phyloP scores from a whole-genome alignment of 2,797 vertebrate species.

The Bufotes viridis region DNA sequence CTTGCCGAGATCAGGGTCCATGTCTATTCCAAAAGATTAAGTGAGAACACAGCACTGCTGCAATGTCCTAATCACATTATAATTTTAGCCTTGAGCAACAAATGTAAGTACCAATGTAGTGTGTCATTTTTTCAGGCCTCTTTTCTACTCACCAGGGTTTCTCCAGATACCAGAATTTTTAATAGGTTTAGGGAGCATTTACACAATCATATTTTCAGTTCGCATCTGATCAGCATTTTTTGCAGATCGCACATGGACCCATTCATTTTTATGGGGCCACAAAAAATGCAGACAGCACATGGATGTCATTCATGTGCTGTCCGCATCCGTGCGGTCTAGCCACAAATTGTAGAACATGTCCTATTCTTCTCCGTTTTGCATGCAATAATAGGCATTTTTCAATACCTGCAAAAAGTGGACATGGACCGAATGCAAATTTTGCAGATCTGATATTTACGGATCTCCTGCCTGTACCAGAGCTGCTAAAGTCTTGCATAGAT shows the following conservation, averaged over 20 bases:
- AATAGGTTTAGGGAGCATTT: not conserved
- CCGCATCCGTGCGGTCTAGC: too few relatives aligned
- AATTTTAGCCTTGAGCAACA: slow-evolving; percentile 3
- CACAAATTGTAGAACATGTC: too few relatives aligned
- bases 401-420: too few relatives aligned
- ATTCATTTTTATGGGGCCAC: too few relatives aligned
- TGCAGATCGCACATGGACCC: not conserved
- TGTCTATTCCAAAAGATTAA: slow-evolving; percentile 33
- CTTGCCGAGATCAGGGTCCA: slow-evolving; percentile 11
- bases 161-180: not conserved
- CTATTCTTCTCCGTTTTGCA: too few relatives aligned
- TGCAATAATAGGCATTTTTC: too few relatives aligned
- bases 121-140: not conserved
- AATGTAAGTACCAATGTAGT: not conserved
- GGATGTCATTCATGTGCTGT: too few relatives aligned
- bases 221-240: not conserved
- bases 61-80: slow-evolving; percentile 28
- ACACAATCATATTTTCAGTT: not conserved
- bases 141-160: not conserved
- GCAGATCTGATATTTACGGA: too few relatives aligned
- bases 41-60: slow-evolving; percentile 30
- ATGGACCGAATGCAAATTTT: too few relatives aligned
- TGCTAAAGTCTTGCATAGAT: not conserved
- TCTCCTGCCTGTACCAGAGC: too few relatives aligned
- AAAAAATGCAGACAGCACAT: too few relatives aligned